phyloP scores from a whole-genome alignment of 23 tunicate genomes.

The Styela plicata region DNA sequence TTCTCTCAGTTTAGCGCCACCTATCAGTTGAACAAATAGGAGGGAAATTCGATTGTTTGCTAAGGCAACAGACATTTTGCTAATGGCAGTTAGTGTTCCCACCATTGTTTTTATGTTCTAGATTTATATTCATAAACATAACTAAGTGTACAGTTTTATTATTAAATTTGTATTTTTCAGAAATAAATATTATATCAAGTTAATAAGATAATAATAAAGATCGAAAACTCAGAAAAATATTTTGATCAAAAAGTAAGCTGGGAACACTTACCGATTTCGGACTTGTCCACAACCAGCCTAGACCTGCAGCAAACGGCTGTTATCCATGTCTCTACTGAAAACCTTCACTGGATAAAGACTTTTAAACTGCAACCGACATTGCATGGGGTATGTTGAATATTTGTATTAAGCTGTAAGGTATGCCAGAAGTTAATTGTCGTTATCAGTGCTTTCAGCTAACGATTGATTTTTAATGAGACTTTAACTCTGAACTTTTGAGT shows the following conservation, averaged over 20 bases:
- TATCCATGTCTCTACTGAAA: neutral
- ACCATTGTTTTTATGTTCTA: neutral
- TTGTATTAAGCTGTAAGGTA: constrained; percentile 8
- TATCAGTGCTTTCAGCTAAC: too few relatives aligned
- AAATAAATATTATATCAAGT: too few relatives aligned
- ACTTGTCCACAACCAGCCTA: constrained; percentile 27
- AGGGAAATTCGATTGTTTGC: constrained; percentile 29
- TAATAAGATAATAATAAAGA: too few relatives aligned
- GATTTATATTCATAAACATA: too few relatives aligned
- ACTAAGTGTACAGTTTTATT: too few relatives aligned
- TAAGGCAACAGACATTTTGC: constrained; percentile 15
- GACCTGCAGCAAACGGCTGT: constrained; percentile 31
- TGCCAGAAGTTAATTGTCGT: too few relatives aligned
- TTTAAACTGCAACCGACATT: constrained; percentile 31
- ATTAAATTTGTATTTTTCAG: too few relatives aligned
- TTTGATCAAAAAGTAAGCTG: neutral
- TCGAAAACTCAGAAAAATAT: too few relatives aligned
- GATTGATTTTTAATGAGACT: too few relatives aligned
- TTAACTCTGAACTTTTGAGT: too few relatives aligned
- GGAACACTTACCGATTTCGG: constrained; percentile 19
- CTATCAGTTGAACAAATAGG: constrained; percentile 10
- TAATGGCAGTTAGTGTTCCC: constrained; percentile 27
- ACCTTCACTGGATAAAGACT: constrained; percentile 15
- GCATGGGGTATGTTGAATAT: constrained; percentile 2
- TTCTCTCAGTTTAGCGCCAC: constrained; percentile 10